Conservation (phyloP, 2,888 invertebrate genomes). For the Serrognathus titanus region DNA sequence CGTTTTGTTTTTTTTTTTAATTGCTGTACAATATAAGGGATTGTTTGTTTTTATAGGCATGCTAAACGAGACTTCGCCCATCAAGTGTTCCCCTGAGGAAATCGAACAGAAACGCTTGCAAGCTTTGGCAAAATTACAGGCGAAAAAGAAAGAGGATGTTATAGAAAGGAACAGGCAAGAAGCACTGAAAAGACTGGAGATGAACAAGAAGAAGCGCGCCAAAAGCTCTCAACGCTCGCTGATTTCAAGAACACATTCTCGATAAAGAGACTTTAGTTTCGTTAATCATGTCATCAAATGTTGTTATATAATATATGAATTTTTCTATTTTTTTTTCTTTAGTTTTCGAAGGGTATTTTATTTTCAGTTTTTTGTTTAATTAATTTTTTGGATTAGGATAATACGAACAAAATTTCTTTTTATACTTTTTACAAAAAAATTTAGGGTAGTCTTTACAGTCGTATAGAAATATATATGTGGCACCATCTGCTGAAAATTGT, state of each 20-base stretch:
- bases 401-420: too few species aligned
- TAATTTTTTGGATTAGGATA: too few species aligned
- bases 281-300: too few species aligned
- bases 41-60: neutral
- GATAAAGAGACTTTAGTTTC: neutral
- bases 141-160: constrained; percentile 43
- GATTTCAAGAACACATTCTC: neutral
- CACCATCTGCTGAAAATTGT: too few species aligned
- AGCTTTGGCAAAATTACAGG: constrained; percentile 48
- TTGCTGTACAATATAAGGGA: neutral
- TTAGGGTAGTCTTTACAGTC: too few species aligned
- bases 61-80: constrained; percentile 26
- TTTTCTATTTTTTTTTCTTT: too few species aligned
- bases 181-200: constrained; percentile 41
- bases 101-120: constrained; percentile 50
- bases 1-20: neutral
- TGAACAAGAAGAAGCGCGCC: constrained; percentile 32
- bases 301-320: too few species aligned
- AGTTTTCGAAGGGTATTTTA: too few species aligned
- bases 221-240: constrained; percentile 5
- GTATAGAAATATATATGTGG: too few species aligned
- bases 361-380: neutral
- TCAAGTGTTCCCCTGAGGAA: constrained; percentile 48
- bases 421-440: too few species aligned
- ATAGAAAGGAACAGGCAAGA: constrained; percentile 44